These are phyloP conservation scores for Sparidentex hasta DNA, from an alignment of 2,797 vertebrate species.

Conservation along the genomic window DNA sequence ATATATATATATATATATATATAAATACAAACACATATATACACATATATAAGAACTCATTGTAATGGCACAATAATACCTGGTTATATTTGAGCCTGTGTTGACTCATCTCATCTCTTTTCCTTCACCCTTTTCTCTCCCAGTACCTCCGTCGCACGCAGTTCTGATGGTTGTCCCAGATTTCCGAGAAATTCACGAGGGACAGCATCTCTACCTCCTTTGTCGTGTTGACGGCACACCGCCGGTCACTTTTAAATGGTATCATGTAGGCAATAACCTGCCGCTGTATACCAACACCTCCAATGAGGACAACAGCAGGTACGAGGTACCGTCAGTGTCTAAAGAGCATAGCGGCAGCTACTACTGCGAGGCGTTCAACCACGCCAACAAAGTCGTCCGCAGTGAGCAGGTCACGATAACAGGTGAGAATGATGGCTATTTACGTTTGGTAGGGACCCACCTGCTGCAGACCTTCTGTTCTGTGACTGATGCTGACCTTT, in stretches of 20 bases:
- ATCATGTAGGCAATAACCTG: background rate
- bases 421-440: constrained; percentile 61
- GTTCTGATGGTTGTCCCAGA: constrained; percentile 61
- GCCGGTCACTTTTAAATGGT: constrained; percentile 82
- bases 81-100: background rate
- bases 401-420: constrained; percentile 57
- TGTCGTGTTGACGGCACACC: constrained; percentile 75
- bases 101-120: background rate
- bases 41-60: too few relatives aligned
- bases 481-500: background rate
- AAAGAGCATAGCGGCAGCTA: constrained; percentile 71
- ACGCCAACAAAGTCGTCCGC: constrained; percentile 43
- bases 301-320: background rate
- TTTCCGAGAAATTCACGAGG: constrained; percentile 66
- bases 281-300: constrained; percentile 37
- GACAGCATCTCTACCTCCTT: constrained; percentile 67
- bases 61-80: background rate
- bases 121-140: background rate
- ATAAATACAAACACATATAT: too few relatives aligned
- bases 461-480: background rate
- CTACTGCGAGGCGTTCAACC: constrained; percentile 80
- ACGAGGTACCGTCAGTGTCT: constrained; percentile 9
- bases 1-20: too few relatives aligned
- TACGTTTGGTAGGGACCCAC: background rate
- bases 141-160: constrained; percentile 73